A percentile compares a stretch with the other conserved stretches of the same genome.
Evolutionary conservation across 37 sponge, comb jelly and placozoan genomes (phyloP).

Genomic region (Axinella damicornis): DNA sequence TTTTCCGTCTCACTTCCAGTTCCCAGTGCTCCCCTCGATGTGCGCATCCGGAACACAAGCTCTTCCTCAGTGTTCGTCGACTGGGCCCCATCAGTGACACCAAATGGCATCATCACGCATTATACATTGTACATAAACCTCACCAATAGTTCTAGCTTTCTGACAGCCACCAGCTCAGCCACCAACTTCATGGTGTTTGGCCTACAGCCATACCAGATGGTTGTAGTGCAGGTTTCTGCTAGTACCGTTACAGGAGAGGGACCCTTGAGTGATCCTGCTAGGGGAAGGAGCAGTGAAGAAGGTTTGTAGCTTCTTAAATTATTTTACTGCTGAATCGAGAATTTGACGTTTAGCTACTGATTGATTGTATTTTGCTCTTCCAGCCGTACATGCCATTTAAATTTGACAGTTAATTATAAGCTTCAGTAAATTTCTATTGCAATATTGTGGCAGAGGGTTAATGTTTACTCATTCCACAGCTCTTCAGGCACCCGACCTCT

Average conservation of each 20-base stretch:
- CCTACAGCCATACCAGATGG: constrained; percentile 16
- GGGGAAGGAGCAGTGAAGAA: constrained; percentile 2
- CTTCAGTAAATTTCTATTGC: no score
- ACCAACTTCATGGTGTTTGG: constrained; percentile 9
- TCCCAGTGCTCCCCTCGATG: constrained; percentile 1
- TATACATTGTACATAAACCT: constrained; percentile 12
- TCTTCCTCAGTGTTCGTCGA: constrained; percentile 8
- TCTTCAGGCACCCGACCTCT: no score
- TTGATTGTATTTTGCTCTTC: neutral
- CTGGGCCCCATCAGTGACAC: constrained; percentile 7
- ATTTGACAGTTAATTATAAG: no score
- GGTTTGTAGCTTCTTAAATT: constrained; percentile 10
- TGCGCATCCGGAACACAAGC: neutral
- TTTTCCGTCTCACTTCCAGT: no score
- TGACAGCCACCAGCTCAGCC: neutral
- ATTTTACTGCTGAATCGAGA: neutral
- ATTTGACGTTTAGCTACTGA: neutral
- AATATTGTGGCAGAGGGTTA: no score
- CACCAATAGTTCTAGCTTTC: constrained; percentile 1
- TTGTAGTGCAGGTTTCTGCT: constrained; percentile 6
- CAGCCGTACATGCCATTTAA: constrained; percentile 7
- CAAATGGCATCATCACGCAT: constrained; percentile 28
- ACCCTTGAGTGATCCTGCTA: constrained; percentile 16
- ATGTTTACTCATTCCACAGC: no score
- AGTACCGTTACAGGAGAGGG: no score